Evolutionary conservation across 2,797 vertebrate genomes (phyloP).

Genomic region (Champsocephalus gunnari): DNA sequence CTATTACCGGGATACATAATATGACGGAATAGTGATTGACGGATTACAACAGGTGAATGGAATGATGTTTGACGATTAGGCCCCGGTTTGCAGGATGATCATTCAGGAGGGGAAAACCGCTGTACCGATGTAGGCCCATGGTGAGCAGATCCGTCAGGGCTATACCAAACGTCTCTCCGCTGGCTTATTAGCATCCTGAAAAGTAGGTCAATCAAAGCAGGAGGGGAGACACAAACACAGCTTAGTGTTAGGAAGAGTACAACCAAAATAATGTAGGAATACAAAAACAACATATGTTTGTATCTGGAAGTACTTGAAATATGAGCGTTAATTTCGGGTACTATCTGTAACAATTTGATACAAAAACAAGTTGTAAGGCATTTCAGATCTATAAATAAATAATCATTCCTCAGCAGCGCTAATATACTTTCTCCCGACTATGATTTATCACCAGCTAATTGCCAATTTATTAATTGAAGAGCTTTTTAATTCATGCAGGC

Average conservation of each 20-base stretch:
- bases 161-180: slow-evolving; percentile 63
- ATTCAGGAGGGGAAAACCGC: no score
- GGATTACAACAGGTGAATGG: no score
- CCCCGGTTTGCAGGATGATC: no score
- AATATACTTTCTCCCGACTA: slow-evolving; percentile 22
- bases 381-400: slow-evolving; percentile 65
- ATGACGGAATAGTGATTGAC: no score
- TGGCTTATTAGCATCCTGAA: slow-evolving; percentile 75
- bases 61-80: no score
- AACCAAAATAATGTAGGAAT: neutral
- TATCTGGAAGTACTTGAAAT: neutral
- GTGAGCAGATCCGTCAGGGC: slow-evolving; percentile 66
- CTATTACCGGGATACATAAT: no score
- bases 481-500: slow-evolving; percentile 38
- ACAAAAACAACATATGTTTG: neutral
- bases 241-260: slow-evolving; percentile 6
- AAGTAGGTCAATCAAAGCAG: slow-evolving; percentile 78
- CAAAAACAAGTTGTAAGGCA: neutral
- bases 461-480: slow-evolving; percentile 80
- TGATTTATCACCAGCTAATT: slow-evolving; percentile 72
- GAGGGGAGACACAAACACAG: slow-evolving; percentile 10
- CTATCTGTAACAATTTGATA: slow-evolving; percentile 11
- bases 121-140: slow-evolving; percentile 42
- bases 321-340: neutral
- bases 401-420: slow-evolving; percentile 77